Evolutionary conservation across 2,113 vertebrate genomes (phyloP), one percentile per base, ranked within the genome.

Genomic region (Tympanuchus pallidicinctus): DNA sequence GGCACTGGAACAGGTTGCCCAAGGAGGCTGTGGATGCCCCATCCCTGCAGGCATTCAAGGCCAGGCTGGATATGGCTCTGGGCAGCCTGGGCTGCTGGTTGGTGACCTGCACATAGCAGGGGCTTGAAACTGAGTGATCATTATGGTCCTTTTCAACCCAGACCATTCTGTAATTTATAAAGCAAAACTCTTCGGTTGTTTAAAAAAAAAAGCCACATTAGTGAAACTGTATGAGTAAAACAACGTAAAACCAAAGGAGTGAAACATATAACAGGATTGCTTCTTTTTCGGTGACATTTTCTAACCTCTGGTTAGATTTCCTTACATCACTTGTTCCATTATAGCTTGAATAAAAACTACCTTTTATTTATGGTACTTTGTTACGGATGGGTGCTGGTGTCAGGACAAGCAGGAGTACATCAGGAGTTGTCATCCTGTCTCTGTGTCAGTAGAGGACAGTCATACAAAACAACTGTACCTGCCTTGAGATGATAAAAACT

Each of bases 381-480:
- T 81, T 10, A 0, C 1, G 36, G 21, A 3, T 75, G 27, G 25
- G 30, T 64, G 12, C 28, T 0, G 13, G 50, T 80, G 56, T 59
- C 4, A 8, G 18, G 80, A 16, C 43, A 36, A 65, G 40, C 72
- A 57, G 27, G 42, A 88, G 21, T 21, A 9, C 42, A 6, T 6
- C 0, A 4, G 43, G 28, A 36, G 45, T 59, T 92, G 89, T 63
- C 66, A 28, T 32, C 80, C 70, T 82, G 83, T 83, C 82, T 11
- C 50, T 75, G 34, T 20, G 75, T 59, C 86, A 69, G 86, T 13
- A 90, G 83, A 66, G 83, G 66, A 92, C 84, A 77, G 67, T 19
- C 57, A 73, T 16, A 64, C 77, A 7, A 30, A 82, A 4, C 89
- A 82, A 4, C 89, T 60, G 22, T 43, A 30, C 70, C 81, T 54